Evolutionary conservation across 2,113 vertebrate genomes (phyloP), one percentile per base, ranked within the genome.

Genomic region (Chloropsis cyanopogon): DNA sequence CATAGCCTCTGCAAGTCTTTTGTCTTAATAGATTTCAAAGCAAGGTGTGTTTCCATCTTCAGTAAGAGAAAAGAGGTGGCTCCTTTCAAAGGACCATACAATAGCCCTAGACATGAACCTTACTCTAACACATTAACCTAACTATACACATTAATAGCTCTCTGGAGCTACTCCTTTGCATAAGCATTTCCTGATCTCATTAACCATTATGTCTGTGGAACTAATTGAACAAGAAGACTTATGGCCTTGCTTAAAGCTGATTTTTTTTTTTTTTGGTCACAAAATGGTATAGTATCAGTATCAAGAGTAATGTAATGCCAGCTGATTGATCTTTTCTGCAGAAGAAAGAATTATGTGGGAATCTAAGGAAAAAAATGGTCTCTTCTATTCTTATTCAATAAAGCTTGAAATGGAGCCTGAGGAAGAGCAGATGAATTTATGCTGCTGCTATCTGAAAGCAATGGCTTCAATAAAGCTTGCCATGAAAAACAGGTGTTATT

Each of bases 401-500:
- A 92, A 73, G 9, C 28, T 46, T 46, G 61, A 92, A 78, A 86
- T 53, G 26, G 37, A 82, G 25, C 13, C 47, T 66, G 44, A 44
- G 52, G 20, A 68, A 49, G 41, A 88, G 25, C 23, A 91, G 28
- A 42, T 54, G 33, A 92, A 65, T 65, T 82, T 73, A 60, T 80
- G 53, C 29, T 82, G 11, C 28, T 29, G 39, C 20, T 73, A 11
- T 66, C 57, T 37, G 46, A 53, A 76, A 96, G 16, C 31, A 94
- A 64, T 61, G 53, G n/a, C 54, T 37, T 82, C 18, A 83, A 39
- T 42, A 64, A 92, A 93, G 22, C 35, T 95, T 77, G 82, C 23
- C 41, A 69, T 52, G 46, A 95, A 75, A 65, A 96, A 81, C 41
- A 93, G 78, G 29, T 94, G 42, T 88, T 95, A 93, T 71, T 60